These are phyloP conservation scores for Blera fallax DNA, from an alignment of 2,888 invertebrate species.

Conservation along the genomic window DNA sequence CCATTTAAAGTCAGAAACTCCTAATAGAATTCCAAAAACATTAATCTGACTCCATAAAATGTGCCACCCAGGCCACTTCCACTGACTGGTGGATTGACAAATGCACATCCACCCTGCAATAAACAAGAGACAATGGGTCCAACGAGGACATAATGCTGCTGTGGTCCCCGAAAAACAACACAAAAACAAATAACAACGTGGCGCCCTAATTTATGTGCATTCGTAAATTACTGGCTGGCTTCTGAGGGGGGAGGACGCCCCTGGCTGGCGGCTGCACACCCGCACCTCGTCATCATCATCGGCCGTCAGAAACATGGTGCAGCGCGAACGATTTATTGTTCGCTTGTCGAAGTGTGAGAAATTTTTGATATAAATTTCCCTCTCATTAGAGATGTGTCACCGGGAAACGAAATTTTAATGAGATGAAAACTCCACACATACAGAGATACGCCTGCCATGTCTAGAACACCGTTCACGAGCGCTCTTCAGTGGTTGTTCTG, in stretches of 20 bases:
- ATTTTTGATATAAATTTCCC: conserved; percentile 75
- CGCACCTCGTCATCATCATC: background rate
- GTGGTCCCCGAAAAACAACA: conserved; percentile 49
- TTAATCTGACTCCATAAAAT: conserved; percentile 59
- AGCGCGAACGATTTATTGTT: conserved; percentile 76
- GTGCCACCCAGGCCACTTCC: conserved; percentile 62
- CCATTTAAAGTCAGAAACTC: conserved; percentile 67
- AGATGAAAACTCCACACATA: conserved; percentile 64
- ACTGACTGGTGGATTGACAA: conserved; percentile 58
- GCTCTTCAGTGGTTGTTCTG: too few relatives aligned
- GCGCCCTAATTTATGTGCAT: conserved; percentile 71
- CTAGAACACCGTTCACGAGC: background rate
- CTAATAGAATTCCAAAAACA: conserved; percentile 68
- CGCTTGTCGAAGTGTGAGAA: conserved; percentile 80
- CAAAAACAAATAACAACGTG: conserved; percentile 72
- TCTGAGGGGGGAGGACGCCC: conserved; percentile 41
- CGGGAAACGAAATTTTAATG: conserved; percentile 72
- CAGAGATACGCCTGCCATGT: background rate
- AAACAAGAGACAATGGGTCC: conserved; percentile 69
- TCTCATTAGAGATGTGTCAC: conserved; percentile 73
- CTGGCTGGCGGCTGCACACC: background rate
- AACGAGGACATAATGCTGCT: conserved; percentile 57
- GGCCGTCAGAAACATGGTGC: background rate
- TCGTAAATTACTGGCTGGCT: conserved; percentile 59
- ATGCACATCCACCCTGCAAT: conserved; percentile 66